Evolutionary conservation across 1,140 invertebrate species (phyloP), one percentile per base, ranked within the genome.

Genomic region (Leptinotarsa defecta): DNA sequence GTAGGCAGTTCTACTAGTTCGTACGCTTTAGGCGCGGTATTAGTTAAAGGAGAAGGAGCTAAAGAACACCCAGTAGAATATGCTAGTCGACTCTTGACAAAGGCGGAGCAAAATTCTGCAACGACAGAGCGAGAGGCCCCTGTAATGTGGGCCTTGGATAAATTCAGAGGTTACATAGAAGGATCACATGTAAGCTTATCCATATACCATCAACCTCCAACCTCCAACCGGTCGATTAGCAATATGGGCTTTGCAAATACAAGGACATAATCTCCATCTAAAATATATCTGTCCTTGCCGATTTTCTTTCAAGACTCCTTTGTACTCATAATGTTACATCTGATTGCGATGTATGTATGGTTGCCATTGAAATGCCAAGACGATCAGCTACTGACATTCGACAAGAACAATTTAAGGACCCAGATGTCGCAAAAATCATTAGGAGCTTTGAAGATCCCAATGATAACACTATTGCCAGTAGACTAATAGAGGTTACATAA

Each of bases 401-500:
- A 2, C 20, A 22, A 22, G 20, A 22, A 22, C 20, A 22, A 22
- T 2, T 22, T 2, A 22, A 22, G 20, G 20, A 22, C 20, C 20
- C 20, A 22, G 20, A 22, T 22, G 20, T 22, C 20, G 20, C 20
- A 22, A 22, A 22, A 22, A 22, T 22, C 20, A 22, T 22, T 22
- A 22, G 20, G 2, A 22, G 20, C 20, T 22, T 22, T 2, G 20
- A 22, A 22, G 20, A 22, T 22, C 20, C 20, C 20, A 22, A 2
- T 22, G 20, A 72, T 13, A 17, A 70, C 17, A 34, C 48, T n/a
- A 61, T 65, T 24, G 4, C 19, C 13, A 49, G 15, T 67, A 27
- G 22, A 81, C 76, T 74, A 62, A 74, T 19, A 68, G 79, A 69
- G 79, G 80, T 6, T 82, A 82, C 62, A n/a, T 80, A 13, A 52